Base-by-base conservation (phyloP, 2,888 invertebrate species). In the Odontomyia ornata region DNA sequence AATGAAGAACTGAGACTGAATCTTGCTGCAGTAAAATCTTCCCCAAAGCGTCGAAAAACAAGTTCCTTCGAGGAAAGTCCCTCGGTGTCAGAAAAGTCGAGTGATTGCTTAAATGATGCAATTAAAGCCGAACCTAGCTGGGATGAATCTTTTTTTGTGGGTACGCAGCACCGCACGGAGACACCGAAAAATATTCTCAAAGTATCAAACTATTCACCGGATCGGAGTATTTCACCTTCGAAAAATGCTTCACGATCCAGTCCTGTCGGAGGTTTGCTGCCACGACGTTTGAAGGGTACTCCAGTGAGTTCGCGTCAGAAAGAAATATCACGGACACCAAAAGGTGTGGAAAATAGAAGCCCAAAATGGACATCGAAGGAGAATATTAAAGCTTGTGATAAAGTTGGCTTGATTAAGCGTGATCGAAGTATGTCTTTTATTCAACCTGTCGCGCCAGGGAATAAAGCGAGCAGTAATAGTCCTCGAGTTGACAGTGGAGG, bases 61-160 rank as follows among this genome's bases (percentile, higher is more conserved):
- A 73, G 43, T 67, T 79, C 79, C 30, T 56, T 69, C 9, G 65
- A 75, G n/a, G 75, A 75, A 18, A 60, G 56, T 56, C 52, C 72
- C 13, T 15, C 60, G n/a, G 13, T 69, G 1, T 75, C 65, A 13
- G 79, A 80, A 9, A 80, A 79, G 1, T 81, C 81, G 28, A 76
- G 76, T 3, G 79, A 83, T 0, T 83, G 85, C 77, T 81, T 84
- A 65, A 86, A 86, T 77, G 82, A 83, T 67, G 86, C 85, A 0
- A 30, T 86, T 1, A 83, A 82, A 76, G 82, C 81, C 57, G 82
- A 83, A 46, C 11, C 69, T 0, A 69, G 69, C n/a, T 75, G 75
- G 64, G 76, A 77, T 75, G 82, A 82, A 5, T 77, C 80, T 0
- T 81, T 81, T 25, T 79, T 79, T 76, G 79, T 80, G 18, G 57